A percentile compares a stretch with the other conserved stretches of the same genome.
Conservation (phyloP, 2,888 invertebrate genomes). For the Lasius platythorax region DNA sequence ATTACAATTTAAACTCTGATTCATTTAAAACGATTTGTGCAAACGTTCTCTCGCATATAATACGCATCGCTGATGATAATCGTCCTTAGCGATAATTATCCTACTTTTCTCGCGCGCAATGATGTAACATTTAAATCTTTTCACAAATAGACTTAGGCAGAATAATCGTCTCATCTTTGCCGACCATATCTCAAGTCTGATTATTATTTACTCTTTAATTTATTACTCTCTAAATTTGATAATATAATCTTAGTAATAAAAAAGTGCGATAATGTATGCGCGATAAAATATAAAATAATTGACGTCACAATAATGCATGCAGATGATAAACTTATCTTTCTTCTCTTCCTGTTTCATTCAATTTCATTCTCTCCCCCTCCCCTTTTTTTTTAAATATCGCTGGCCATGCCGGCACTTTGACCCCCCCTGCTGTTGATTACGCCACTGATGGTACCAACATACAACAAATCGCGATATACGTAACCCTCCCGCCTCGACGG, state of each 20-base stretch:
- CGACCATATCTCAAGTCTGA: background rate
- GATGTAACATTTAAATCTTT: background rate
- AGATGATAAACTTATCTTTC: background rate
- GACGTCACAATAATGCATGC: background rate
- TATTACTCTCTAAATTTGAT: background rate
- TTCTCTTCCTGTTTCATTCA: background rate
- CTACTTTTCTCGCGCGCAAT: background rate
- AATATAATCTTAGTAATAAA: background rate
- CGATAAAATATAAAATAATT: background rate
- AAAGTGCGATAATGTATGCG: background rate
- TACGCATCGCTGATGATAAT: constrained; percentile 7
- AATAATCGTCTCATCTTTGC: background rate
- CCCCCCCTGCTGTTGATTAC: constrained; percentile 1
- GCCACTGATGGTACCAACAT: constrained; percentile 8
- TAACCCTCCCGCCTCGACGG: constrained; percentile 4
- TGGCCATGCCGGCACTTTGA: constrained; percentile 14
- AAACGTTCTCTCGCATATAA: background rate
- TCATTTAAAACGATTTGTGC: constrained; percentile 21
- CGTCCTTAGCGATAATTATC: background rate
- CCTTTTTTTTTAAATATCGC: background rate
- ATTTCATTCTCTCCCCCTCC: background rate
- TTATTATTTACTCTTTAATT: background rate
- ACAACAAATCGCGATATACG: constrained; percentile 34
- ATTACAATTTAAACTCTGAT: constrained; percentile 35
- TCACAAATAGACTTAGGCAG: background rate